Evolutionary conservation across 2,113 vertebrate species (phyloP).

Genomic region (Pristiophorus japonicus): DNA sequence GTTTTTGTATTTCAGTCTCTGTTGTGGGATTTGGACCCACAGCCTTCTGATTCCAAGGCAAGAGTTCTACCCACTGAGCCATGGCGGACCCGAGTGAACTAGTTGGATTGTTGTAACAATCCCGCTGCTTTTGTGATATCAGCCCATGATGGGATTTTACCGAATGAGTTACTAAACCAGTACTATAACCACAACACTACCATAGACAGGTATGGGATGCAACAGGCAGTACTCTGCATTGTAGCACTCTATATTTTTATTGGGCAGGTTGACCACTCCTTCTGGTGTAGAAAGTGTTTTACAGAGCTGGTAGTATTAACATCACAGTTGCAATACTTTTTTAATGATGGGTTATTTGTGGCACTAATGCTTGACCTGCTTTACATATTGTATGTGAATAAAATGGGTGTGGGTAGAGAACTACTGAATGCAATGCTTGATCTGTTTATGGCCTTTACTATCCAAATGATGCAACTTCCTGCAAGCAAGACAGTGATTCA

Average conservation of each 20-base stretch:
- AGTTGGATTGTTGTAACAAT: too few relatives aligned
- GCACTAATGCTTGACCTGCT: neutral
- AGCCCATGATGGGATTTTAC: neutral
- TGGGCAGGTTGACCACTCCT: neutral
- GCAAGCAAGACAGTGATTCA: neutral
- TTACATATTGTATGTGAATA: neutral
- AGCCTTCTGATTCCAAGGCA: too few relatives aligned
- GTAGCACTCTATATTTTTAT: neutral
- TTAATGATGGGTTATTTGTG: neutral
- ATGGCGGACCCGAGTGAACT: too few relatives aligned
- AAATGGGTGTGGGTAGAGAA: neutral
- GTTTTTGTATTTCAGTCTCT: too few relatives aligned
- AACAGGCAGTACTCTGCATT: neutral
- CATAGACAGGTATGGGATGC: neutral
- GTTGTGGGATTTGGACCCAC: too few relatives aligned
- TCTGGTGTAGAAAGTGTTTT: neutral
- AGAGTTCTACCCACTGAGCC: too few relatives aligned
- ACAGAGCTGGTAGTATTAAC: neutral
- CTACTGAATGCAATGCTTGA: neutral
- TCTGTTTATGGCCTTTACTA: neutral
- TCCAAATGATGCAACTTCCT: slow-evolving; percentile 8
- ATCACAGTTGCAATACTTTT: neutral
- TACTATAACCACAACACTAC: neutral
- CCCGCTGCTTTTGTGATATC: neutral
- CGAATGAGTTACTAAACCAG: neutral